These are phyloP conservation scores for Gorsachius magnificus DNA, from an alignment of 2,797 vertebrate genomes.

Conservation along the genomic window DNA sequence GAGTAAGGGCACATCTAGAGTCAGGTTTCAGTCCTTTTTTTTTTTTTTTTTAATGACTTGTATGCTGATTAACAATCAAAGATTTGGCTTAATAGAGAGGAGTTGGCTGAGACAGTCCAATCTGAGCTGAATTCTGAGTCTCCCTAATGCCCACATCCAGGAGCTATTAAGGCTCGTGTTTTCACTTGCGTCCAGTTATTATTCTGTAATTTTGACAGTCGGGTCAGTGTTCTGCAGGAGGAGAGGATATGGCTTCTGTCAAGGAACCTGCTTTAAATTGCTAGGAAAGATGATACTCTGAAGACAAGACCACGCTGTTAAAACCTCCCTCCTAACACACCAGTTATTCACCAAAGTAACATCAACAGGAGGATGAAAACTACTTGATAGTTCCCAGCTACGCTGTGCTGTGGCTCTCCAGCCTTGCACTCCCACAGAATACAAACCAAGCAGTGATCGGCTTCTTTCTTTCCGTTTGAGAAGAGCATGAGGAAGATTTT, in stretches of 20 bases:
- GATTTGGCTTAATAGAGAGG: background rate
- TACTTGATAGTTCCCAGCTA: background rate
- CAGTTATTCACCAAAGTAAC: background rate
- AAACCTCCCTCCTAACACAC: background rate
- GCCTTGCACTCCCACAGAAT: background rate
- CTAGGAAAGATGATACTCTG: background rate
- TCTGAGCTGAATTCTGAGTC: background rate
- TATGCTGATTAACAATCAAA: background rate
- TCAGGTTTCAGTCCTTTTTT: background rate
- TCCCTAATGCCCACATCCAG: background rate
- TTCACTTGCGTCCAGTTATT: background rate
- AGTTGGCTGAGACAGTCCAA: background rate
- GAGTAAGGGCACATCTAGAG: background rate
- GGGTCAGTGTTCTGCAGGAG: background rate
- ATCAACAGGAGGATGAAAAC: background rate
- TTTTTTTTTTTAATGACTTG: background rate
- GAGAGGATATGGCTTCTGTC: background rate
- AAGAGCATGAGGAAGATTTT: background rate
- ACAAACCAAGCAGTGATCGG: background rate
- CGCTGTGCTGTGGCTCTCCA: background rate
- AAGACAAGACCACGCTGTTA: background rate
- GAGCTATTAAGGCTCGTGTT: background rate
- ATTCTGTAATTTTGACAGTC: background rate
- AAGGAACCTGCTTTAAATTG: background rate
- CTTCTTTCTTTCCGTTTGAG: background rate